Percentiles rank a stretch among this genome's conserved stretches.
phyloP scores from a whole-genome alignment of 2,888 invertebrate genomes.

The Chrysodeixis includens region DNA sequence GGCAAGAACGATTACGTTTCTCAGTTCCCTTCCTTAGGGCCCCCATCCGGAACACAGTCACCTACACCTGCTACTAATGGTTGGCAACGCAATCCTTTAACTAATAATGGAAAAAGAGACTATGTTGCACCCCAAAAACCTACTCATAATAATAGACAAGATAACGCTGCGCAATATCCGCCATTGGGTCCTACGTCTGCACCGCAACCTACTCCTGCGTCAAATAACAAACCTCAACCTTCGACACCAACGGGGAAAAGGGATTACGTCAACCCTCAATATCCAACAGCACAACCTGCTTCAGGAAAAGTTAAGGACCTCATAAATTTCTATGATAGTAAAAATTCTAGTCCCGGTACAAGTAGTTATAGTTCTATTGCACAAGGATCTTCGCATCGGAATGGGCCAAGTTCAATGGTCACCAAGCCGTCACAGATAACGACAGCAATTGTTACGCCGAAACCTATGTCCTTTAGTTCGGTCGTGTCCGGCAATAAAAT shows the following conservation, averaged over 20 bases:
- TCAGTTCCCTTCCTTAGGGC: slow-evolving; percentile 55
- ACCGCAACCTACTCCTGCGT: slow-evolving; percentile 24
- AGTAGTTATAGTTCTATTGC: slow-evolving; percentile 82
- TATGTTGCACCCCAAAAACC: slow-evolving; percentile 61
- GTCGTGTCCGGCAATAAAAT: slow-evolving; percentile 73
- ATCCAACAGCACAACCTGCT: slow-evolving; percentile 56
- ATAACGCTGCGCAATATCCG: slow-evolving; percentile 76
- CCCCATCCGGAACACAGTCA: slow-evolving; percentile 46
- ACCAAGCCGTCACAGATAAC: slow-evolving; percentile 48
- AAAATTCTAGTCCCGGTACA: slow-evolving; percentile 65
- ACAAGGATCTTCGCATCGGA: slow-evolving; percentile 65
- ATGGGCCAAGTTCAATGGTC: slow-evolving; percentile 45
- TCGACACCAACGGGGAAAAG: slow-evolving; percentile 61
- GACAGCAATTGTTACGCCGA: slow-evolving; percentile 55
- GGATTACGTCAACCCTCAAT: slow-evolving; percentile 72
- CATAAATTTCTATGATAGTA: slow-evolving; percentile 78
- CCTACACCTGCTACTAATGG: slow-evolving; percentile 25
- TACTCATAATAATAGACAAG: slow-evolving; percentile 66
- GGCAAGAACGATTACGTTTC: slow-evolving; percentile 56
- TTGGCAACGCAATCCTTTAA: slow-evolving; percentile 35
- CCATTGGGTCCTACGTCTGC: slow-evolving; percentile 46
- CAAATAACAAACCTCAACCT: slow-evolving; percentile 28
- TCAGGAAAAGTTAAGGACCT: slow-evolving; percentile 81
- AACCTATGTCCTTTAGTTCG: slow-evolving; percentile 77
- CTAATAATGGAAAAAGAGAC: slow-evolving; percentile 54